Evolutionary conservation across 2,888 invertebrate species (phyloP).

Genomic region (Trichopoda pennipes): DNA sequence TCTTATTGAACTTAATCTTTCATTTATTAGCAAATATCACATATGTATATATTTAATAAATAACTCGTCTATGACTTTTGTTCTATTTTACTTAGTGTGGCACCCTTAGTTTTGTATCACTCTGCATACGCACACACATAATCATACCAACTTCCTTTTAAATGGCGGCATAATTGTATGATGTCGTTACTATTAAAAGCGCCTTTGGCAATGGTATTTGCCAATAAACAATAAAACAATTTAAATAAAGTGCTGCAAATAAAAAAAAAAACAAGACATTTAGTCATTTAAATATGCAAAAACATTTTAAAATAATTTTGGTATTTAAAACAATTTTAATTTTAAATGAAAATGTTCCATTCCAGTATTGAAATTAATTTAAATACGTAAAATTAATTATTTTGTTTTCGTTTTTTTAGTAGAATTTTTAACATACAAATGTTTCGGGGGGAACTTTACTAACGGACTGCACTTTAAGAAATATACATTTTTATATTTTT

Average conservation of each 20-base stretch:
- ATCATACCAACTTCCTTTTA: not conserved
- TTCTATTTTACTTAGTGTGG: constrained; percentile 12
- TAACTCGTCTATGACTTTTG: not conserved
- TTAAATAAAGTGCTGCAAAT: constrained; percentile 25
- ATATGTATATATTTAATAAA: too few species aligned
- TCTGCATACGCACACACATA: not conserved
- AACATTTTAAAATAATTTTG: constrained; percentile 11
- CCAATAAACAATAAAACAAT: constrained; percentile 39
- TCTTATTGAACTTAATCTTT: too few species aligned
- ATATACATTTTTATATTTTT: too few species aligned
- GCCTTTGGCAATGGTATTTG: constrained; percentile 11
- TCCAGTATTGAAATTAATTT: too few species aligned
- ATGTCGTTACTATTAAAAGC: constrained; percentile 33
- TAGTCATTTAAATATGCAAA: not conserved
- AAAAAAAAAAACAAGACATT: not conserved
- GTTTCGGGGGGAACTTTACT: too few species aligned
- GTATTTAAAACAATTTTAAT: not conserved
- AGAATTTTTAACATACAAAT: too few species aligned
- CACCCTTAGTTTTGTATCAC: not conserved
- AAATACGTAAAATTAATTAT: too few species aligned
- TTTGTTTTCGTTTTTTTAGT: too few species aligned
- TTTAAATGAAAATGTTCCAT: too few species aligned
- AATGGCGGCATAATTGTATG: constrained; percentile 39
- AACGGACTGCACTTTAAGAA: too few species aligned
- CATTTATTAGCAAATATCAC: too few species aligned